phyloP scores from a whole-genome alignment of 2,797 vertebrate genomes.

The Glossophaga mutica region DNA sequence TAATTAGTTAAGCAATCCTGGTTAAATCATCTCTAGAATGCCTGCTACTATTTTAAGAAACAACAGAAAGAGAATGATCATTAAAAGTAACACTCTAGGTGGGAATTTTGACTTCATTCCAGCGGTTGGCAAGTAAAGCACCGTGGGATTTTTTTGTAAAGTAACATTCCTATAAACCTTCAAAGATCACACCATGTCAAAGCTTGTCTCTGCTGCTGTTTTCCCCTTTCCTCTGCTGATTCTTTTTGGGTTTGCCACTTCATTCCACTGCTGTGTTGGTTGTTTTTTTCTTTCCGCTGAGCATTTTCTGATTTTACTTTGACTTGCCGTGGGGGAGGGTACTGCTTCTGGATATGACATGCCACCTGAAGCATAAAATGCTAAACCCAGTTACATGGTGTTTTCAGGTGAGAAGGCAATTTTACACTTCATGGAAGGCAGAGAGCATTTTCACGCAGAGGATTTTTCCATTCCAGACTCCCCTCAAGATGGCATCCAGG shows the following conservation, averaged over 20 bases:
- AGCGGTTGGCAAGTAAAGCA: constrained; percentile 21
- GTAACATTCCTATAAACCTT: constrained; percentile 25
- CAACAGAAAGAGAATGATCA: constrained; percentile 54
- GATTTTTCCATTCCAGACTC: constrained; percentile 7
- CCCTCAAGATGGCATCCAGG: neutral
- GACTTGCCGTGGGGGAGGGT: neutral
- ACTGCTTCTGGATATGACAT: constrained; percentile 8
- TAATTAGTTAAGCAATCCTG: constrained; percentile 54
- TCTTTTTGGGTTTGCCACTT: constrained; percentile 19
- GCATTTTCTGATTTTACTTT: constrained; percentile 37
- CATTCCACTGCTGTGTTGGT: neutral
- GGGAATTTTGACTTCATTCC: constrained; percentile 61
- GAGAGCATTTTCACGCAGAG: neutral
- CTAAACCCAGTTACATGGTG: neutral
- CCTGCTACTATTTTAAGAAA: constrained; percentile 58
- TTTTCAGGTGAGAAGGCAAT: constrained; percentile 28
- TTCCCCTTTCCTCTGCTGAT: neutral
- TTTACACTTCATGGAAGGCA: neutral
- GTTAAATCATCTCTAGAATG: constrained; percentile 53
- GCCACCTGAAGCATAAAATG: neutral
- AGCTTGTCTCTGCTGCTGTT: neutral
- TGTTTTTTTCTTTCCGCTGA: neutral
- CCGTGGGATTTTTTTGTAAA: constrained; percentile 36
- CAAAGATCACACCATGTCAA: neutral
- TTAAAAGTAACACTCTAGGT: constrained; percentile 46